A percentile compares a stretch with the other conserved stretches of the same genome.
phyloP scores from a whole-genome alignment of 2,888 invertebrate species.

The Rosalia funebris region DNA sequence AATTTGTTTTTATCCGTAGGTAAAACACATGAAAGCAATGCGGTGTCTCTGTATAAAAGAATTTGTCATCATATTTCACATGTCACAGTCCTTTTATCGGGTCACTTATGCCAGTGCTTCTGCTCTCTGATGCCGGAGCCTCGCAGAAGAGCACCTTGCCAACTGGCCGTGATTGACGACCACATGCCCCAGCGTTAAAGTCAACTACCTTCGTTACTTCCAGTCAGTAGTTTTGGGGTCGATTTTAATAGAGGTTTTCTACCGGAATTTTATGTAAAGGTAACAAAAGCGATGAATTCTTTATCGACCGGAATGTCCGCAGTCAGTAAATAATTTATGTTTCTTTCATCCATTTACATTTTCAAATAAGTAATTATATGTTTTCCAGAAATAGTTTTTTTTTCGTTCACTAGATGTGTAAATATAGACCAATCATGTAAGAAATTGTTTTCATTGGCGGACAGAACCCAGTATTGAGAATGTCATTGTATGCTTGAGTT shows the following conservation, averaged over 20 bases:
- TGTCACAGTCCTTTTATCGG: slow-evolving; percentile 50
- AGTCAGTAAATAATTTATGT: too few relatives aligned
- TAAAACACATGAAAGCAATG: slow-evolving; percentile 32
- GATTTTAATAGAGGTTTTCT: slow-evolving; percentile 15
- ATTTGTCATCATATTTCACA: slow-evolving; percentile 52
- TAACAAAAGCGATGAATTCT: background rate
- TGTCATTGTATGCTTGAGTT: too few relatives aligned
- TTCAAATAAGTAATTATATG: too few relatives aligned
- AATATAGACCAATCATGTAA: too few relatives aligned
- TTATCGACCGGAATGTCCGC: too few relatives aligned
- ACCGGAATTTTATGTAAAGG: slow-evolving; percentile 5
- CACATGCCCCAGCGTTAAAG: slow-evolving; percentile 41
- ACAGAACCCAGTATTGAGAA: too few relatives aligned
- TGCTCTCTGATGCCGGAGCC: slow-evolving; percentile 36
- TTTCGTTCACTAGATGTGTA: too few relatives aligned
- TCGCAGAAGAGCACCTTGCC: slow-evolving; percentile 46
- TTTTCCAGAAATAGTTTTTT: too few relatives aligned
- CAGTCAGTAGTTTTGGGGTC: slow-evolving; percentile 28
- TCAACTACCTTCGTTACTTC: slow-evolving; percentile 42
- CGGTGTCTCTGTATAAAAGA: slow-evolving; percentile 43
- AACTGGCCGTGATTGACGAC: slow-evolving; percentile 47
- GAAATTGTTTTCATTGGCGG: too few relatives aligned
- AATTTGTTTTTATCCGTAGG: slow-evolving; percentile 21
- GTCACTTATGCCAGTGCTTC: slow-evolving; percentile 44
- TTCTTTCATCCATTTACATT: too few relatives aligned